Evolutionary conservation across 2,888 invertebrate genomes (phyloP).

Genomic region (Anaspis maculata): DNA sequence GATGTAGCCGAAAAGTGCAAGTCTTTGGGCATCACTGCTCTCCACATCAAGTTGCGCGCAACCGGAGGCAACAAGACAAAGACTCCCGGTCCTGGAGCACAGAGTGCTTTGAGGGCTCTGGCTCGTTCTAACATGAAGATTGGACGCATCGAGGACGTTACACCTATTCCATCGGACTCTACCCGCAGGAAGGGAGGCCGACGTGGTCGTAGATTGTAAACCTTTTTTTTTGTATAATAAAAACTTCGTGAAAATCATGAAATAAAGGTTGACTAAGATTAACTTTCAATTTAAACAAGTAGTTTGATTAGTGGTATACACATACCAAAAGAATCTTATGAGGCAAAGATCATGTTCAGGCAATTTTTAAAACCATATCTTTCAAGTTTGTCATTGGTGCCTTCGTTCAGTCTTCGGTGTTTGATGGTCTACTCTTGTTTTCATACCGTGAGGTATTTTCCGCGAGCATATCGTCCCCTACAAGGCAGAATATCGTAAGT

Average conservation of each 20-base stretch:
- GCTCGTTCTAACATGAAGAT: slow-evolving; percentile 99
- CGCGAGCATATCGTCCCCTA: no score
- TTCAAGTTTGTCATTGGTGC: no score
- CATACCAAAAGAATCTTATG: no score
- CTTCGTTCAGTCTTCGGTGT: no score
- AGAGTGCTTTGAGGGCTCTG: slow-evolving; percentile 93
- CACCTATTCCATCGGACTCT: slow-evolving; percentile 98
- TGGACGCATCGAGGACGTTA: slow-evolving; percentile 98
- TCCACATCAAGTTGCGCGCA: slow-evolving; percentile 96
- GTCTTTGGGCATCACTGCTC: slow-evolving; percentile 90
- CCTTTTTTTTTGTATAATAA: slow-evolving; percentile 24
- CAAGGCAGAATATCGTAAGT: no score
- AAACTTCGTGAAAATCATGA: slow-evolving; percentile 1
- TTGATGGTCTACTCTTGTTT: no score
- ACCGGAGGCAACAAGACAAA: slow-evolving; percentile 94
- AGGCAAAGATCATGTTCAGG: no score
- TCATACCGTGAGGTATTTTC: no score
- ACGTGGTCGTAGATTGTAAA: slow-evolving; percentile 97
- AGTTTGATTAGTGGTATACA: no score
- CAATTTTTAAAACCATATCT: no score
- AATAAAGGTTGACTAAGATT: no score
- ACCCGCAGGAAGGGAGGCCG: slow-evolving; percentile 99
- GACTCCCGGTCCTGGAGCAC: slow-evolving; percentile 97
- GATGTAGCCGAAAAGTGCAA: slow-evolving; percentile 99
- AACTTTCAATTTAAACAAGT: no score